phyloP scores from a whole-genome alignment of 1,140 invertebrate genomes.

The Ceratosolen solmsi region DNA sequence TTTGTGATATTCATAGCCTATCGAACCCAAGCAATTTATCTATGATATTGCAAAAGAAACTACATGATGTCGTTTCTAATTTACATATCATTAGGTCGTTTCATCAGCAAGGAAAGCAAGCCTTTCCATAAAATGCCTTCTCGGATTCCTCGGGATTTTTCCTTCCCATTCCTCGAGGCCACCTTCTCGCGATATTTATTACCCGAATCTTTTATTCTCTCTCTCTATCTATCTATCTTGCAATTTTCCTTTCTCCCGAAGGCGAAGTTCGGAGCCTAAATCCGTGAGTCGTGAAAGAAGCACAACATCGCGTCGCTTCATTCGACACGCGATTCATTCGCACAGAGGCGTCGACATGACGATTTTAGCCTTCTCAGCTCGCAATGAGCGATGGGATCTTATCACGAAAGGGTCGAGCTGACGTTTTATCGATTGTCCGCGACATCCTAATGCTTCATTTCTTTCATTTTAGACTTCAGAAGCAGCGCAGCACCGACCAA shows the following conservation, averaged over 20 bases:
- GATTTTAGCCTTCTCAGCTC: background rate
- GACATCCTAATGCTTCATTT: background rate
- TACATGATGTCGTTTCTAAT: background rate
- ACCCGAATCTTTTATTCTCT: background rate
- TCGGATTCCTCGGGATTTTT: background rate
- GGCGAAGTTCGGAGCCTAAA: constrained; percentile 40
- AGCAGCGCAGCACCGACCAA: background rate
- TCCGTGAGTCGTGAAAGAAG: constrained; percentile 30
- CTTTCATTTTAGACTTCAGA: background rate
- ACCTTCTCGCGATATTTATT: background rate
- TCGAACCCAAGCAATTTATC: background rate
- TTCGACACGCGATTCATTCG: constrained; percentile 7
- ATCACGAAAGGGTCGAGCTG: constrained; percentile 10
- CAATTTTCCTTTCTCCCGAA: background rate
- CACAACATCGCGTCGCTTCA: constrained; percentile 8
- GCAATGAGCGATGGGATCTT: constrained; percentile 19
- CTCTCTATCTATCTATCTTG: background rate
- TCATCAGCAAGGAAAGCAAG: background rate
- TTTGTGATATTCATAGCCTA: background rate
- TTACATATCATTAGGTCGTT: constrained; percentile 10
- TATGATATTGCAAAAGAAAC: constrained; percentile 9
- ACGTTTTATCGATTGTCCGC: background rate
- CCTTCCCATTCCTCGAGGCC: background rate
- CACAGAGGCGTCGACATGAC: constrained; percentile 5
- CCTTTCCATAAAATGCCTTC: background rate